Conservation (phyloP, 1,140 invertebrate genomes). For the Thaumetopoea pityocampa region DNA sequence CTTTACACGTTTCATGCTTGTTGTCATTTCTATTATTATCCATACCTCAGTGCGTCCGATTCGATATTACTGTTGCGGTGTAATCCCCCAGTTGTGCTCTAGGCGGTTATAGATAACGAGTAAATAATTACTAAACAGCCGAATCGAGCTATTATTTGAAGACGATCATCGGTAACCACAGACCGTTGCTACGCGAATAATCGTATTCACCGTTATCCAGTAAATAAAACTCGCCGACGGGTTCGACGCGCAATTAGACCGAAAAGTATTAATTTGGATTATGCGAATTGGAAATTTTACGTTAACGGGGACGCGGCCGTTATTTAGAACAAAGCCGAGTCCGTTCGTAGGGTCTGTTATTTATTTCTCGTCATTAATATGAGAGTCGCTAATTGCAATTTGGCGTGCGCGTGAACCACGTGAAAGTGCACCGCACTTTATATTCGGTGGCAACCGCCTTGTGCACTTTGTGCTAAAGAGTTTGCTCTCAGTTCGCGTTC, state of each 20-base stretch:
- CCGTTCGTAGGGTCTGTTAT: background rate
- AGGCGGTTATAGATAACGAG: conserved; percentile 8
- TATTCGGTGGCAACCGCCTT: no score
- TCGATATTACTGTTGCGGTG: no score
- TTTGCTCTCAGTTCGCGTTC: no score
- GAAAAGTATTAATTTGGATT: conserved; percentile 22
- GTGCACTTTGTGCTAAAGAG: no score
- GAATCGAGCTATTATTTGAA: conserved; percentile 9
- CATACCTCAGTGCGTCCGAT: no score
- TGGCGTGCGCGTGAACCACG: no score
- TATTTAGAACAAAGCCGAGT: conserved; percentile 23
- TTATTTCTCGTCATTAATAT: background rate
- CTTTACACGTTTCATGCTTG: no score
- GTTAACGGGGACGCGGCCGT: conserved; percentile 34
- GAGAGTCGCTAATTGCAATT: no score
- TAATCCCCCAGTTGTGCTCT: background rate
- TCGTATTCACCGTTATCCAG: conserved; percentile 15
- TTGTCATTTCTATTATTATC: no score
- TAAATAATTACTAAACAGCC: conserved; percentile 8
- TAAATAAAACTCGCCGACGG: conserved; percentile 7
- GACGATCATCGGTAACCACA: conserved; percentile 11
- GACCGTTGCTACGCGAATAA: conserved; percentile 15
- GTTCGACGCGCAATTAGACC: conserved; percentile 19
- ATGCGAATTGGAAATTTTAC: conserved; percentile 14
- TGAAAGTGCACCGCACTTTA: no score